Conservation (phyloP, 2,113 vertebrate genomes). For the Erythrocercus mccallii region DNA sequence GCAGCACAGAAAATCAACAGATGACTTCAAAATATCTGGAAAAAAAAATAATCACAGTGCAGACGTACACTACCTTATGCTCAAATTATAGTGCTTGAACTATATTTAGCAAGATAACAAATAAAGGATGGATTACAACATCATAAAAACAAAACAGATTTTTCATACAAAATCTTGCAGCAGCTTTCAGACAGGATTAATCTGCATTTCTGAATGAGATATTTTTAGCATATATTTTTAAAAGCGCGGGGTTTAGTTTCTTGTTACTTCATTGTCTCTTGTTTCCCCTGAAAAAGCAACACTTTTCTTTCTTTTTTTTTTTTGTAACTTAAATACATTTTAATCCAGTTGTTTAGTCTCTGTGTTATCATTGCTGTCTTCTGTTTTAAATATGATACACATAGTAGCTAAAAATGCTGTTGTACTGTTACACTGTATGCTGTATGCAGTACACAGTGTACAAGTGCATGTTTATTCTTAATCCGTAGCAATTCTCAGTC, state of each 20-base stretch:
- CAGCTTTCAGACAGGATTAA: neutral
- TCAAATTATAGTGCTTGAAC: neutral
- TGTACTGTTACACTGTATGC: neutral
- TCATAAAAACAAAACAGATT: neutral
- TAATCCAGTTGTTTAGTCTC: neutral
- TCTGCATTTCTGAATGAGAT: neutral
- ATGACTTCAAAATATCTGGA: neutral
- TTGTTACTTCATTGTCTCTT: neutral
- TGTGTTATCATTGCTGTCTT: neutral
- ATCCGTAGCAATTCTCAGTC: neutral
- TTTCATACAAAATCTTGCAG: neutral
- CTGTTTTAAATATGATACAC: neutral
- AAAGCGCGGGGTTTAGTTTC: neutral
- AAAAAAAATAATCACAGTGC: neutral
- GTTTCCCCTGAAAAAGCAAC: neutral
- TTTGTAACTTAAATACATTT: neutral
- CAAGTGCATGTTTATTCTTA: neutral
- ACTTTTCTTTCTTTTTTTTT: neutral
- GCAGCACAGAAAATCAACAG: neutral
- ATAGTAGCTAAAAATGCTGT: neutral
- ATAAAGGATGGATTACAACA: neutral
- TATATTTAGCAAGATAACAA: neutral
- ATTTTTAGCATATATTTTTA: neutral
- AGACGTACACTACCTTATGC: neutral
- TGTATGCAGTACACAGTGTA: neutral